Base-by-base conservation (phyloP, 2,797 vertebrate genomes). In the Acipenser transmontanus region DNA sequence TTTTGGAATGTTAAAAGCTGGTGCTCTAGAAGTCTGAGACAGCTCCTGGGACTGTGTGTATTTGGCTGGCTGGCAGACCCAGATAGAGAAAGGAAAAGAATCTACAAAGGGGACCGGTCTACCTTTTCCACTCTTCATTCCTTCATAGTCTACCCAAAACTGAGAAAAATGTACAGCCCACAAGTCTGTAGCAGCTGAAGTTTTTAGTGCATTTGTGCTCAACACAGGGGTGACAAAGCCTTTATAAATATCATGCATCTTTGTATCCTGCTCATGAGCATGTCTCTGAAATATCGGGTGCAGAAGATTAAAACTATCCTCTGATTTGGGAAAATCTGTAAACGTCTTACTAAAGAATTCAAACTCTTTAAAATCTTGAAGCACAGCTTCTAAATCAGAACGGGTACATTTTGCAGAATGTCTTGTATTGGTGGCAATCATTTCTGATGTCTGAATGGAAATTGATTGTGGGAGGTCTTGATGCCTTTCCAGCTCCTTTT, bases 121-220 rank as follows among this genome's bases (percentile, higher is more conserved):
- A 7, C 95, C 95, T 69, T 92, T 95, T 8, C 93, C 93, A 48
- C 91, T 93, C 34, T 86, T 92, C 0, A 80, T 89, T 68, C 94
- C 93, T 82, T 98, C 97, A 0, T 93, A 99, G 86, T 99, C 97
- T 72, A 97, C 87, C 97, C 97, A 99, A 83, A 99, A 99, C 73
- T 99, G 97, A 48, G 96, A 89, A 76, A 96, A 98, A 81, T 97
- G 92, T 67, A 98, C 65, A 0, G 94, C 91, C 97, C 97, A 99
- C 70, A 99, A 86, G 84, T 99, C 97, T 0, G 85, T 82, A 71
- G 93, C 94, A 14, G 97, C 93, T 12, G 93, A 92, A 70, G 85
- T 88, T 81, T 94, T 98, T 47, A 99, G 91, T 52, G 93, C 85
- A 8, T 89, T 81, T 14, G 90, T 84, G 78, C 85, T 86, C 80